A percentile compares a stretch with the other conserved stretches of the same genome.
These are phyloP conservation scores for Ispidina picta DNA, from an alignment of 2,797 vertebrate species.

Conservation along the genomic window DNA sequence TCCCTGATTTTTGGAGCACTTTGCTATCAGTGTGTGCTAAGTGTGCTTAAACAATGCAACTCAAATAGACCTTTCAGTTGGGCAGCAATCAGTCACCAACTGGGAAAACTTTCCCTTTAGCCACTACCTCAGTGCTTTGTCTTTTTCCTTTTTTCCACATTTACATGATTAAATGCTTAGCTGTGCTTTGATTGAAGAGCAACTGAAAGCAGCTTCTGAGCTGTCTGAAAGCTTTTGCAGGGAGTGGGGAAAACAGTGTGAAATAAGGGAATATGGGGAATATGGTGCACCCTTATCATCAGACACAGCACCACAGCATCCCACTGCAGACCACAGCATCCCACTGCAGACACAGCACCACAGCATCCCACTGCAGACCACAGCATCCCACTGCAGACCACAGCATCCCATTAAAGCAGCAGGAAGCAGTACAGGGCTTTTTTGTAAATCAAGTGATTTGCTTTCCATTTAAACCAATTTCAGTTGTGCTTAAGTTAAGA, in stretches of 20 bases:
- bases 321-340: no score
- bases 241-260: background rate
- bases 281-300: no score
- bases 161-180: background rate
- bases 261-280: no score
- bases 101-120: background rate
- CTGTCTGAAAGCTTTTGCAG: background rate
- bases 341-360: no score
- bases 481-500: background rate
- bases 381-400: no score
- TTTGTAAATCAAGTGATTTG: background rate
- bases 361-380: background rate
- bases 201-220: background rate
- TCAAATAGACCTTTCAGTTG: background rate
- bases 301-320: no score
- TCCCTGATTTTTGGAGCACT: background rate
- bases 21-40: background rate
- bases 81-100: constrained; percentile 33
- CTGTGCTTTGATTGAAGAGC: background rate
- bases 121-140: background rate
- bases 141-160: background rate
- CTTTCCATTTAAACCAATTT: background rate
- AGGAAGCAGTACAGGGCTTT: background rate
- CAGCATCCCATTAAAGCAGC: background rate
- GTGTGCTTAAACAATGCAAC: background rate